A percentile compares a stretch with the other conserved stretches of the same genome.
These are phyloP conservation scores for Epinotia nisella DNA, from an alignment of 2,888 invertebrate species.

Conservation along the genomic window DNA sequence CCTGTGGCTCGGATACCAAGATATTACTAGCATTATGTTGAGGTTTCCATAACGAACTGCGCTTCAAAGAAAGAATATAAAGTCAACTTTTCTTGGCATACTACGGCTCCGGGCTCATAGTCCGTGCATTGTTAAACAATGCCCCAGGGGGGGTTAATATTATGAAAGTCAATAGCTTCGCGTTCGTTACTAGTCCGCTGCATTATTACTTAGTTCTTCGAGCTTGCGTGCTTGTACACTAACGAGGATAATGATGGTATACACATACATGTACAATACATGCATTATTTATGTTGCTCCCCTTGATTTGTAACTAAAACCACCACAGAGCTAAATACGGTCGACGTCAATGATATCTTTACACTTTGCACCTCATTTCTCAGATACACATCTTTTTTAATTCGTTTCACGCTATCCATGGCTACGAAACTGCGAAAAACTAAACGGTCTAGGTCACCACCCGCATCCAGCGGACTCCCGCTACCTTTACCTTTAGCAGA, in stretches of 20 bases:
- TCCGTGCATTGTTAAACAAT: conserved; percentile 3
- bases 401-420: no score
- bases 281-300: background rate
- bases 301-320: background rate
- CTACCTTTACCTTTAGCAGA: no score
- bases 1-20: background rate
- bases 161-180: conserved; percentile 27
- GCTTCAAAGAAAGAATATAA: conserved; percentile 13
- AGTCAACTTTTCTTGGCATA: background rate
- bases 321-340: background rate
- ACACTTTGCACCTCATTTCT: no score
- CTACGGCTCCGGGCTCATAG: background rate
- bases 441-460: no score
- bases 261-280: background rate
- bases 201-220: conserved; percentile 20
- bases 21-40: background rate
- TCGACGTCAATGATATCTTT: no score
- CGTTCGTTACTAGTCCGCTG: conserved; percentile 20
- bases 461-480: no score
- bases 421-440: no score
- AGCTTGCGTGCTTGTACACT: background rate
- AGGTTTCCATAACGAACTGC: background rate
- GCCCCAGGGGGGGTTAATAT: conserved; percentile 17
- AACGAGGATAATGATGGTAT: background rate
- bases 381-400: no score